Base-by-base conservation (phyloP, 1,140 invertebrate species). In the Harpegnathos saltator region DNA sequence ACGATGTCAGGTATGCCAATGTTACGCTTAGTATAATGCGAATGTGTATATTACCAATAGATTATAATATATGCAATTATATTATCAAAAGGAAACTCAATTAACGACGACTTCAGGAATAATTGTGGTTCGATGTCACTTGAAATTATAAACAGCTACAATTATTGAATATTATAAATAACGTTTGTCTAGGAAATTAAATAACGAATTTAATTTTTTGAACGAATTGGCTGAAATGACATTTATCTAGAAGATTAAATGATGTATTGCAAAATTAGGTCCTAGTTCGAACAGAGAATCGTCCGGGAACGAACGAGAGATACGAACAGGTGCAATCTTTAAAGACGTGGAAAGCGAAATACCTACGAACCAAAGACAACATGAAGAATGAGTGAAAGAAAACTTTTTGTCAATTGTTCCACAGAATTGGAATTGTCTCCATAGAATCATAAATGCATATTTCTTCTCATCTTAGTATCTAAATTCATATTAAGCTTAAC, bases 1-100 rank as follows among this genome's bases (percentile, higher is more conserved):
- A 97, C 97, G 1, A 97, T 98, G 96, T 97, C 96, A 91, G 97
- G 96, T 97, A 86, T 72, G 33, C 1, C 50, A 54, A 2, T 19
- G 29, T 33, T 5, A 33, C 80, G 19, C 22, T 19, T 19, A 0
- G 22, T 5, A 48, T 65, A 22, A 38, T 19, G 17, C 17, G 4
- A 17, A 52, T 61, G 1, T 33, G 15, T 61, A 50, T 38, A 58
- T 1, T 38, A 2, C 54, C 14, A 65, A 15, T 66, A 56, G 19
- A n/a, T n/a, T n/a, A n/a, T n/a, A n/a, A n/a, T n/a, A n/a, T 56
- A 63, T 50, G 24, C 29, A 59, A 58, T 48, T 50, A 1, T 29
- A 15, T 58, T 58, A 26, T 7, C 22, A 15, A 50, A 19, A 68
- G 9, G 12, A 54, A 68, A 7, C 2, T 26, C n/a, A 38, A 68